Evolutionary conservation across 92 coral and sea anemone species (phyloP), one percentile per base, ranked within the genome.

Genomic region (Paramuricea clavata): DNA sequence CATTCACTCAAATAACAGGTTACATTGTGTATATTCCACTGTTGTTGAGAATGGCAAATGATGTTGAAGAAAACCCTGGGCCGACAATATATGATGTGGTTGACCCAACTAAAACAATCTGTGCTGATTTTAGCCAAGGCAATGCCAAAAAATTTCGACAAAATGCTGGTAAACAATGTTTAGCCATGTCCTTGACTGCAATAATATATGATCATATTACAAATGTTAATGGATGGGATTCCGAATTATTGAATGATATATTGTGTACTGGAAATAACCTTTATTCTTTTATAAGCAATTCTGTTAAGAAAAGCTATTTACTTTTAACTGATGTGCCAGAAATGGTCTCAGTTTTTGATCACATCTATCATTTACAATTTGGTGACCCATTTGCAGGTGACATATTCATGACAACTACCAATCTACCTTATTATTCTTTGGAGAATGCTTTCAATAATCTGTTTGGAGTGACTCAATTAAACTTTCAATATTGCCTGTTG

Each of bases 261-360:
- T 13, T 82, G 44, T 12, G 22, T 35, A 43, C 9, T 67, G 86
- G 78, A 42, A 44, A 82, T 42, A 68, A 17, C 25, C 86, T 82
- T 67, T 64, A 82, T 43, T 8, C 25, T 74, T 32, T 42, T 50
- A 44, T 82, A 23, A 82, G 78, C 17, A 30, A 31, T 32, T 36
- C 49, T 32, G 33, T 65, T 64, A 44, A 81, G 19, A 81, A 60
- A 0, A 32, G 35, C 60, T 64, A 39, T 12, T 82, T 82, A 60
- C 49, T 82, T 15, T 61, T 82, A 12, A 82, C 86, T 47, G 86
- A 82, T 60, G 34, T 81, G 16, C 85, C 85, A 33, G 85, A 81
- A 81, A 60, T 81, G 50, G 16, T 59, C 16, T 81, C 54, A 36
- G 42, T 36, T 19, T 74, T 19, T 32, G 42, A 33, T 62, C 21